Base-by-base conservation (phyloP, 1,140 invertebrate species). In the Stegodyphus dumicola region DNA sequence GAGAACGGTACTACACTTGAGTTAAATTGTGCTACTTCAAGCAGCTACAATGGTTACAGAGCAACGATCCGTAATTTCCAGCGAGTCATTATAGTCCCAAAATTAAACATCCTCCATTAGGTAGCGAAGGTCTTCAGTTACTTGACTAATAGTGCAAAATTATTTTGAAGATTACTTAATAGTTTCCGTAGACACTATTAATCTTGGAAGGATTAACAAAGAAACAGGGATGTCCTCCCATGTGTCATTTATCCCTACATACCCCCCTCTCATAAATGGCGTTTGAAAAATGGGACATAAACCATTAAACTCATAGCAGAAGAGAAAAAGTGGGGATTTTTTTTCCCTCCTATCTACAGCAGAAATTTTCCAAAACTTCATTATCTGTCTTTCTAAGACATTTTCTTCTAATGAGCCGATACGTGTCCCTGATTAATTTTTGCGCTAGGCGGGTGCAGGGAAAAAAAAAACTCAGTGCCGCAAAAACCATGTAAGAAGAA, bases 141-240 rank as follows among this genome's bases (percentile, higher is more conserved):
- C 67, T 81, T 73, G 77, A 79, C 77, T 79, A 79, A 79, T 79
- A 69, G 77, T 51, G 78, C 78, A 81, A 81, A 81, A 81, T 81
- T 81, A 81, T 81, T 73, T 69, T 18, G 66, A 79, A 18, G 51
- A 15, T 18, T 6, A 66, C 78, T 81, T 33, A 33, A 33, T 33
- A 33, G 33, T 33, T 33, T 33, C 33, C 33, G 33, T 33, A 3
- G 33, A 33, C 33, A 33, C 33, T 33, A 33, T 33, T 33, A 33
- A 33, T 33, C 33, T 33, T 33, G 3, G 33, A 33, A 33, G 33
- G 33, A 33, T 33, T 33, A 33, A 33, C 33, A 33, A 33, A 33
- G 33, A 33, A 33, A 33, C 33, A 1, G 33, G 33, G 33, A 33
- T 33, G 33, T 33, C 33, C 33, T 33, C 33, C 33, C 33, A 33